Evolutionary conservation across 2,797 vertebrate species (phyloP), one percentile per base, ranked within the genome.

Genomic region (Malacoctenus gilli): DNA sequence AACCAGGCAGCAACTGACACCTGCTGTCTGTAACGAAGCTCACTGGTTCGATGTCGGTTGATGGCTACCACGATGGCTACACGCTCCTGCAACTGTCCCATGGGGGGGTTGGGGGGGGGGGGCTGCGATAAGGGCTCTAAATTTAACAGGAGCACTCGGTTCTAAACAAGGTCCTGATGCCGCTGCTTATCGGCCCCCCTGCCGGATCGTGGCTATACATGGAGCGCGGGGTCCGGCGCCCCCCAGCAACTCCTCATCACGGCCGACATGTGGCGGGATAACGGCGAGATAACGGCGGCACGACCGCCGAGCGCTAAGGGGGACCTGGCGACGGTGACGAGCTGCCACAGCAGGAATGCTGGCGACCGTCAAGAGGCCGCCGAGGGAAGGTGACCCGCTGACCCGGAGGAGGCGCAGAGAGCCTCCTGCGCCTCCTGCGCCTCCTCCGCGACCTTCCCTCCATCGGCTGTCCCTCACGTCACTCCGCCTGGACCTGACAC

Each of bases 161-260:
- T 95, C 93, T 94, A 91, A 95, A 92, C 92, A 94, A 94, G 94
- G 91, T 92, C 79, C 92, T 92, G 90, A 89, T 87, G 90, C 91
- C 93, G 91, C 85, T 83, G 91, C 94, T 96, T 96, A 96, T 97
- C 96, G 88, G 64, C 91, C 23, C 41, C 87, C 88, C 91, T 91
- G 81, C 88, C 2, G 83, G 88, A 83, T 84, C 89, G 86, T 94
- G 94, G 93, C 96, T 95, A 93, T 98, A 96, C 93, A 98, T 95
- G 96, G 96, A 90, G 91, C 55, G 59, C 28, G 6, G 91, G 91
- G 54, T 61, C 80, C 40, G 20, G 74, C 92, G 88, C 86, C 92
- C 82, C 94, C 93, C 92, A 91, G 92, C 91, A 90, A 90, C 89
- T 90, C 89, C 71, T 89, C 39, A 82, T 88, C 92, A 86, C 89